Conservation (phyloP, 1,140 invertebrate genomes). For the Paraescarpia echinospica region DNA sequence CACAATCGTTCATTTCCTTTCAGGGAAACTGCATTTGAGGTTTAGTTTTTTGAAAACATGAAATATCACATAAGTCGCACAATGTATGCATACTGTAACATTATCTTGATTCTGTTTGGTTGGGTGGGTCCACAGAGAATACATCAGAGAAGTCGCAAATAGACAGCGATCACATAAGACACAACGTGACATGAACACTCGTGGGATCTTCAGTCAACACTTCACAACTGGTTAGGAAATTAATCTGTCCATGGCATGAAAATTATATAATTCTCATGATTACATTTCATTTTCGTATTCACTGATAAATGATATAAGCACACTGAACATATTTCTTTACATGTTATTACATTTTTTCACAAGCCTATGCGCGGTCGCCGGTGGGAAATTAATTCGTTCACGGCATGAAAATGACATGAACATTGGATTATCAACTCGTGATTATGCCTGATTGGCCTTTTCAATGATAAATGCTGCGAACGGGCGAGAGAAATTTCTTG, state of each 20-base stretch:
- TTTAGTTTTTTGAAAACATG: neutral
- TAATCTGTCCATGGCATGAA: neutral
- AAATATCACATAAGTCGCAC: neutral
- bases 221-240: neutral
- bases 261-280: neutral
- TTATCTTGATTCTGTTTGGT: neutral
- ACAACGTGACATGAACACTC: neutral
- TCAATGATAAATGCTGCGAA: neutral
- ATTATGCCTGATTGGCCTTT: neutral
- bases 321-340: neutral
- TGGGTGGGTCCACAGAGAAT: neutral
- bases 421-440: neutral
- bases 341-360: neutral
- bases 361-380: neutral
- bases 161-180: no score
- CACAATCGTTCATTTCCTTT: no score
- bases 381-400: neutral
- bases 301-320: neutral
- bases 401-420: slow-evolving; percentile 1
- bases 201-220: neutral
- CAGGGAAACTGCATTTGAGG: neutral
- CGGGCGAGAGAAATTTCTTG: neutral
- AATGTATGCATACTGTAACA: neutral
- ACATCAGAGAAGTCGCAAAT: neutral
- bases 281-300: neutral